A percentile compares a stretch with the other conserved stretches of the same genome.
Evolutionary conservation across 2,888 invertebrate genomes (phyloP).

Genomic region (Sesia bembeciformis): DNA sequence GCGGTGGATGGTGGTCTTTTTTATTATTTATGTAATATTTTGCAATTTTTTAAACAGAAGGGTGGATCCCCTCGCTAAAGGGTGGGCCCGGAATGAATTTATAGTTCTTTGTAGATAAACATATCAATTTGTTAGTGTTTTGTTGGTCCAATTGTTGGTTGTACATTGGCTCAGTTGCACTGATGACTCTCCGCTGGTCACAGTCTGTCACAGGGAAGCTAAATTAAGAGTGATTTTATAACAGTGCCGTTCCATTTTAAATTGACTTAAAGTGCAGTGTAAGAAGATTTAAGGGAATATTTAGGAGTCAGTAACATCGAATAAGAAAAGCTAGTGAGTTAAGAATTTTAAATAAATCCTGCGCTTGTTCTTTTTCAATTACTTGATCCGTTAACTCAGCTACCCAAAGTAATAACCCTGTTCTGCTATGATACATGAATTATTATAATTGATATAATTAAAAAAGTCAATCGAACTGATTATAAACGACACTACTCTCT

Average conservation of each 20-base stretch:
- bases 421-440: too few species aligned
- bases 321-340: too few species aligned
- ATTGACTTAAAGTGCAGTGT: neutral
- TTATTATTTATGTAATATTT: constrained; percentile 72
- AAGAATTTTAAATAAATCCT: too few species aligned
- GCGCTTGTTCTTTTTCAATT: too few species aligned
- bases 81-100: constrained; percentile 71
- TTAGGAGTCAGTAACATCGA: too few species aligned
- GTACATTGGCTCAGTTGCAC: constrained; percentile 60
- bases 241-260: neutral
- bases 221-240: constrained; percentile 40
- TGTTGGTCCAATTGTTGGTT: constrained; percentile 60
- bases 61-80: constrained; percentile 68
- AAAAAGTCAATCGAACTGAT: too few species aligned
- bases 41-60: constrained; percentile 68
- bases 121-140: constrained; percentile 74
- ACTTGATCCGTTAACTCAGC: too few species aligned
- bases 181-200: constrained; percentile 47
- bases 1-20: constrained; percentile 20
- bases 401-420: too few species aligned
- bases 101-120: constrained; percentile 71
- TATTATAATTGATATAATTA: too few species aligned
- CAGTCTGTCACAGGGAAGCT: constrained; percentile 24
- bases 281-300: neutral
- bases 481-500: too few species aligned